A percentile compares a stretch with the other conserved stretches of the same genome.
Conservation (phyloP, 2,113 vertebrate species). For the Corvus moneduloides region DNA sequence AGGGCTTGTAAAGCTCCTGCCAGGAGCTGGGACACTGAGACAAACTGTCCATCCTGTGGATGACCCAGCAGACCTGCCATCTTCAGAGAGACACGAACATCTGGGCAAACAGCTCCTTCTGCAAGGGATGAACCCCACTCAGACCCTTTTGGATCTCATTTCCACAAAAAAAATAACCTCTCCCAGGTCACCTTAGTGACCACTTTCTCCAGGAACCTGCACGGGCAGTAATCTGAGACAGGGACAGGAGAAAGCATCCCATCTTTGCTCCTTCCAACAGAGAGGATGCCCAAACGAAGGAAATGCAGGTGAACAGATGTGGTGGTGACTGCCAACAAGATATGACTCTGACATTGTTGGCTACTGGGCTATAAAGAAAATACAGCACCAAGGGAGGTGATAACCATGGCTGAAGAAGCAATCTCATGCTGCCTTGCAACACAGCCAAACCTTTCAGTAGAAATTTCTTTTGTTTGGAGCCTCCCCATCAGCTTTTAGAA, state of each 20-base stretch:
- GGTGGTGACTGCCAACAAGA: background rate
- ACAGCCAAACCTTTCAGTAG: background rate
- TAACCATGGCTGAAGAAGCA: background rate
- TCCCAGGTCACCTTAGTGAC: background rate
- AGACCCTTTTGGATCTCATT: background rate
- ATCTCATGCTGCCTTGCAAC: background rate
- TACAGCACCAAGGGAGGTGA: background rate
- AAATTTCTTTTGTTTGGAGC: background rate
- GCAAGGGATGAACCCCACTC: background rate
- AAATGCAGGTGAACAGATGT: background rate
- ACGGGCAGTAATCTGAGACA: background rate
- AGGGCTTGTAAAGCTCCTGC: background rate
- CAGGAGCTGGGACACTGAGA: background rate
- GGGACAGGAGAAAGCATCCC: background rate
- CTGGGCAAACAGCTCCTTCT: background rate
- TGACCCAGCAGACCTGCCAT: background rate
- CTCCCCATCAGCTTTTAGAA: background rate
- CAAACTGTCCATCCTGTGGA: background rate
- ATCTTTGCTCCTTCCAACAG: background rate
- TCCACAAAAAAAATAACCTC: background rate
- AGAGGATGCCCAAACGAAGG: background rate
- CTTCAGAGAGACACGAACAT: background rate
- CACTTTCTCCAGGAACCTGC: background rate
- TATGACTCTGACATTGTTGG: background rate
- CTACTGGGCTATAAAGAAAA: background rate